Evolutionary conservation across 2,113 vertebrate genomes (phyloP).

Genomic region (Microtus oregoni): DNA sequence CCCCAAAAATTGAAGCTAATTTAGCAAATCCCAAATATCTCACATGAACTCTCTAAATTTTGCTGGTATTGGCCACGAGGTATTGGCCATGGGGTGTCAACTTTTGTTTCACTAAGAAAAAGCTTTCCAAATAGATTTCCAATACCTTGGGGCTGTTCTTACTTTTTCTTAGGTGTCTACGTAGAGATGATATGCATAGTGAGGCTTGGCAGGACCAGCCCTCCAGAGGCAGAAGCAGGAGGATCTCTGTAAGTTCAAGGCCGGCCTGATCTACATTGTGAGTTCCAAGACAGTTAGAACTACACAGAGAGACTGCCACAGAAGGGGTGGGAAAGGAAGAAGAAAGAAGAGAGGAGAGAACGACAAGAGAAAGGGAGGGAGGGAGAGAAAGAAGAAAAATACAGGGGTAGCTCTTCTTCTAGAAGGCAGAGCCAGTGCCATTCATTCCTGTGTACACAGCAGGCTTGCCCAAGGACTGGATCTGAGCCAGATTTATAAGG

Average conservation of each 20-base stretch:
- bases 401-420: background rate
- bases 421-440: background rate
- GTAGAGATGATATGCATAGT: background rate
- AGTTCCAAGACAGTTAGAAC: background rate
- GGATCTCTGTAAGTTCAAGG: background rate
- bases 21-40: slow-evolving; percentile 6
- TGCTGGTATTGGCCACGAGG: background rate
- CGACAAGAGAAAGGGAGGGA: fast-evolving
- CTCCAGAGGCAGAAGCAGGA: background rate
- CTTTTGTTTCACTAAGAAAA: background rate
- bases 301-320: background rate
- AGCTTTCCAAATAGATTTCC: background rate
- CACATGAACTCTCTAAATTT: background rate
- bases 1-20: background rate
- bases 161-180: background rate
- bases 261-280: background rate
- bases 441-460: background rate
- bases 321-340: too few species aligned
- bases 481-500: background rate
- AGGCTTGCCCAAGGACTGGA: background rate
- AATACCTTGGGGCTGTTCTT: slow-evolving; percentile 6
- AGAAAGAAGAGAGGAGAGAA: too few species aligned
- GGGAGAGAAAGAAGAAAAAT: background rate
- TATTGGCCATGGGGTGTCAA: background rate
- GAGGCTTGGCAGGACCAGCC: background rate